Conservation (phyloP, 2,797 vertebrate species). For the Pseudochromis fuscus region DNA sequence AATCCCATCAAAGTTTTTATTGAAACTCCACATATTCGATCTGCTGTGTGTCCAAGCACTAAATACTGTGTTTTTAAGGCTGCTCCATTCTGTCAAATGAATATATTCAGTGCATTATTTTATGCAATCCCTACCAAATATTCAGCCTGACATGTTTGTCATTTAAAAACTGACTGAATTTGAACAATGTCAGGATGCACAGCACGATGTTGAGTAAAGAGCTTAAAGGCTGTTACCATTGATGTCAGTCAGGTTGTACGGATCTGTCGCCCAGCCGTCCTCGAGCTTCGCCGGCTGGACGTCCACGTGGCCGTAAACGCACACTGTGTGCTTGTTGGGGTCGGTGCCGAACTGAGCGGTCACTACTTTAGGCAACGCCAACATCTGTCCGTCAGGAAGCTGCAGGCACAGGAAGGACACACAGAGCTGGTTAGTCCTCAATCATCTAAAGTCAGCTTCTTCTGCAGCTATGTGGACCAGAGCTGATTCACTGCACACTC, state of each 20-base stretch:
- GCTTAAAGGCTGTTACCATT: conserved; percentile 72
- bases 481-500: neutral
- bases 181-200: too few species aligned
- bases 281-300: conserved; percentile 86
- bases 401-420: conserved; percentile 64
- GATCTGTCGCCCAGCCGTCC: conserved; percentile 86
- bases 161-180: too few species aligned
- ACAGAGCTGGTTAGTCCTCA: too few species aligned
- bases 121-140: too few species aligned
- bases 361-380: conserved; percentile 85
- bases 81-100: too few species aligned
- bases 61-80: too few species aligned
- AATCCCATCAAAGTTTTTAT: too few species aligned
- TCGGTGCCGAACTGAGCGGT: conserved; percentile 84
- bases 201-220: too few species aligned
- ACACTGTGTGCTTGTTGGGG: conserved; percentile 81
- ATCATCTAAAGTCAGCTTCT: neutral
- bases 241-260: conserved; percentile 86
- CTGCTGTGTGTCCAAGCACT: too few species aligned
- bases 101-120: too few species aligned
- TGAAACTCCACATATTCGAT: too few species aligned
- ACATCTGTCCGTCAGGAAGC: conserved; percentile 75
- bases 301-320: conserved; percentile 87
- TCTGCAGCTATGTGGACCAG: neutral
- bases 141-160: too few species aligned